phyloP scores from a whole-genome alignment of 2,797 vertebrate genomes.

The Australoheros facetus region DNA sequence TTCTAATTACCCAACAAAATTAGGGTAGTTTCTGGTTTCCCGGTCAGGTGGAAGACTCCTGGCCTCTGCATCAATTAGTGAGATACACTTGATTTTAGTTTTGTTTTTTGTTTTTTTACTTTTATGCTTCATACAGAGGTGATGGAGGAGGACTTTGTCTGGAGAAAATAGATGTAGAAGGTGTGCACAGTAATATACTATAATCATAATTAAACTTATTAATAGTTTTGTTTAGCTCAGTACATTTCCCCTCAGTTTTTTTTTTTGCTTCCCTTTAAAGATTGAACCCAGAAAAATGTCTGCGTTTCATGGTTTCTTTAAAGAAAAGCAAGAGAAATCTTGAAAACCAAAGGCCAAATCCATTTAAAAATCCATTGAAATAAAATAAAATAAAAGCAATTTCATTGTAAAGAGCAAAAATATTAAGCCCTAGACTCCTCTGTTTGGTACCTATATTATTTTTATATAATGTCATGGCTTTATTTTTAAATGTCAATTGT shows the following conservation, averaged over 20 bases:
- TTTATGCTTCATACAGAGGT: conserved; percentile 28
- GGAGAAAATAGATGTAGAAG: not conserved
- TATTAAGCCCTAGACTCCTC: too few relatives aligned
- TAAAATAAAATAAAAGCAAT: too few relatives aligned
- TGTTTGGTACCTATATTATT: not conserved
- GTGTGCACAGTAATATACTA: not conserved
- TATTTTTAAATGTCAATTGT: too few relatives aligned
- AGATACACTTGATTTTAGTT: not conserved
- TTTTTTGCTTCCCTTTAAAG: too few relatives aligned
- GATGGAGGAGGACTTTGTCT: conserved; percentile 32
- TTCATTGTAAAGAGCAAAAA: too few relatives aligned
- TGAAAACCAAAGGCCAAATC: too few relatives aligned
- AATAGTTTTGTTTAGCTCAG: not conserved
- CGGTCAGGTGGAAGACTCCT: conserved; percentile 61
- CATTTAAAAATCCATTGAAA: too few relatives aligned
- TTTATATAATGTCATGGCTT: not conserved
- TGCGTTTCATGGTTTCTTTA: too few relatives aligned
- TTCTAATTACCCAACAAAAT: conserved; percentile 54
- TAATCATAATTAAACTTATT: not conserved
- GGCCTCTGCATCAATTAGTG: conserved; percentile 60
- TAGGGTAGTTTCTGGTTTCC: conserved; percentile 51
- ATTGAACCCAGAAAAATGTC: too few relatives aligned
- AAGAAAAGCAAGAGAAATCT: too few relatives aligned
- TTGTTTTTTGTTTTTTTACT: conserved; percentile 41
- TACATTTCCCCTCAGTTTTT: not conserved